phyloP scores from a whole-genome alignment of 2,888 invertebrate species.

The Strigamia maritima region DNA sequence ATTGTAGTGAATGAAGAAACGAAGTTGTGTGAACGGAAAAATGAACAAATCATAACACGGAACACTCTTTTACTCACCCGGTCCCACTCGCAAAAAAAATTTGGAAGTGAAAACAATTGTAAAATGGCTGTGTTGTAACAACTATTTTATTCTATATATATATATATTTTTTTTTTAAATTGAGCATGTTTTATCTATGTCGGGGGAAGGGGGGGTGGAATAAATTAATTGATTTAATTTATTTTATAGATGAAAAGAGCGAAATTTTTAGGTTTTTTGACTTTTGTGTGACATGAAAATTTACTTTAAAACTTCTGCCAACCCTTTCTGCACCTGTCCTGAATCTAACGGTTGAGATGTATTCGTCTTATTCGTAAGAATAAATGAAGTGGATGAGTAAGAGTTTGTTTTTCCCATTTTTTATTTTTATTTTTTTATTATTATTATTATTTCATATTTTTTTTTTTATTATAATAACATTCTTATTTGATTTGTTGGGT shows the following conservation, averaged over 20 bases:
- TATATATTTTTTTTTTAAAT: background rate
- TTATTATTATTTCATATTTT: too few relatives aligned
- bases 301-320: background rate
- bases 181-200: background rate
- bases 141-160: background rate
- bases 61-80: background rate
- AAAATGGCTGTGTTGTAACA: background rate
- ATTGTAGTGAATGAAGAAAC: conserved; percentile 17
- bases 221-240: background rate
- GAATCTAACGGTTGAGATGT: background rate
- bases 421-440: background rate
- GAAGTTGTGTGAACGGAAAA: background rate
- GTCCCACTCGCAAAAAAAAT: background rate
- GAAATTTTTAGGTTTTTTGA: background rate
- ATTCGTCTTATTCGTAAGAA: conserved; percentile 13
- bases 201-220: background rate
- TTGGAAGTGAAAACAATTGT: background rate
- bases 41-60: background rate
- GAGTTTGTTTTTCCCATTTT: background rate
- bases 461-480: too few relatives aligned
- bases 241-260: background rate
- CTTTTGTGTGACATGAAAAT: background rate
- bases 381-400: conserved; percentile 23
- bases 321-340: conserved; percentile 10
- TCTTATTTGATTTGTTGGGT: too few relatives aligned